Percentiles rank a stretch among this genome's conserved stretches.
Evolutionary conservation across 2,797 vertebrate genomes (phyloP).

Genomic region (Catharus ustulatus): DNA sequence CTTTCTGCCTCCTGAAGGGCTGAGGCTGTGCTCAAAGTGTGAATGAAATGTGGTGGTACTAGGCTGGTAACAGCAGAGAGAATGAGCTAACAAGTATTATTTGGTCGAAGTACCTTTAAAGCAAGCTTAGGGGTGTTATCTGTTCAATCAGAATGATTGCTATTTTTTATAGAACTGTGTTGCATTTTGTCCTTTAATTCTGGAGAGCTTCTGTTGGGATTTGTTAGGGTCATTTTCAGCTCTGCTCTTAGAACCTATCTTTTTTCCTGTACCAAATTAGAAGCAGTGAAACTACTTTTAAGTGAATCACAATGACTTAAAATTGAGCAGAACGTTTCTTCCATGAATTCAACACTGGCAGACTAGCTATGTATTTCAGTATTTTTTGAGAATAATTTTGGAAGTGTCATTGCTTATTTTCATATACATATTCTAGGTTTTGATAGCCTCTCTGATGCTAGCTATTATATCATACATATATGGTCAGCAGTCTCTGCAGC

Average conservation of each 20-base stretch:
- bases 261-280: neutral
- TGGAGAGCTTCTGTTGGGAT: neutral
- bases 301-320: neutral
- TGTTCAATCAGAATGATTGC: neutral
- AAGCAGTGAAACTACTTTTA: neutral
- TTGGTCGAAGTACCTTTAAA: neutral
- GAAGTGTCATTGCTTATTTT: neutral
- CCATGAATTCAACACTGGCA: neutral
- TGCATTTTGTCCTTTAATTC: neutral
- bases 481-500: neutral
- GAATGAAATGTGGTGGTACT: neutral
- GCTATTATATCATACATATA: neutral
- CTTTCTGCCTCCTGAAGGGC: neutral
- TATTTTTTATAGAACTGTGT: neutral
- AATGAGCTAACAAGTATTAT: neutral
- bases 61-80: neutral
- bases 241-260: neutral
- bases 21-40: neutral
- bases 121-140: neutral
- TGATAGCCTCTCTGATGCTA: neutral
- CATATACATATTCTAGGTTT: neutral
- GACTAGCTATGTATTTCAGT: neutral
- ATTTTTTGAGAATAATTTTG: neutral
- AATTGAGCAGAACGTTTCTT: neutral
- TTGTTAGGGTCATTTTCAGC: neutral